These are phyloP conservation scores for Siniperca chuatsi DNA, from an alignment of 2,113 vertebrate genomes.

Conservation along the genomic window DNA sequence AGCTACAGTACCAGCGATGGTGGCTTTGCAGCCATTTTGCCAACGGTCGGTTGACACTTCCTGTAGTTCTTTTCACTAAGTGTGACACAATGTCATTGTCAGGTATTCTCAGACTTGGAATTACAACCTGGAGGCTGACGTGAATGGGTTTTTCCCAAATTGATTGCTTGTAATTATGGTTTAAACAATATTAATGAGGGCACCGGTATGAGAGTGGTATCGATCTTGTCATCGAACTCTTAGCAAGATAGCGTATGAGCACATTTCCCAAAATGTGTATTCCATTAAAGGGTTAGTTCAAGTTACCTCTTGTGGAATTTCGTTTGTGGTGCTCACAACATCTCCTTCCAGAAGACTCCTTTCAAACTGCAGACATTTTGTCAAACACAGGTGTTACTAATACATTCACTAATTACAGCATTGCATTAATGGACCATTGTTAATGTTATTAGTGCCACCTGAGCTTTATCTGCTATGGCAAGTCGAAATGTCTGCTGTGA, in stretches of 20 bases:
- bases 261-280: not conserved
- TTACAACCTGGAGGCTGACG: no score
- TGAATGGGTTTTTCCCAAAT: no score
- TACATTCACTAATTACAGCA: constrained; percentile 1
- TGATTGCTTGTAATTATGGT: not conserved
- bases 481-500: constrained; percentile 3
- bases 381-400: constrained; percentile 13
- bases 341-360: not conserved
- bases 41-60: not conserved
- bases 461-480: not conserved
- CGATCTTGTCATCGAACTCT: not conserved
- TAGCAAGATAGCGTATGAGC: not conserved
- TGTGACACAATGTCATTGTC: not conserved
- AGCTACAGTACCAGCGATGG: not conserved
- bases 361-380: constrained; percentile 20
- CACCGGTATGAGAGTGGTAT: not conserved
- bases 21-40: not conserved
- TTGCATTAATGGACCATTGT: not conserved
- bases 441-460: constrained; percentile 28
- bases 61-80: not conserved
- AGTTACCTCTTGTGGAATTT: no score
- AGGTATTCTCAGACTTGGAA: not conserved
- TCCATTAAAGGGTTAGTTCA: not conserved
- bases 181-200: not conserved
- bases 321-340: not conserved